Conservation (phyloP, 1,140 invertebrate genomes). For the Diachasma alloeum region DNA sequence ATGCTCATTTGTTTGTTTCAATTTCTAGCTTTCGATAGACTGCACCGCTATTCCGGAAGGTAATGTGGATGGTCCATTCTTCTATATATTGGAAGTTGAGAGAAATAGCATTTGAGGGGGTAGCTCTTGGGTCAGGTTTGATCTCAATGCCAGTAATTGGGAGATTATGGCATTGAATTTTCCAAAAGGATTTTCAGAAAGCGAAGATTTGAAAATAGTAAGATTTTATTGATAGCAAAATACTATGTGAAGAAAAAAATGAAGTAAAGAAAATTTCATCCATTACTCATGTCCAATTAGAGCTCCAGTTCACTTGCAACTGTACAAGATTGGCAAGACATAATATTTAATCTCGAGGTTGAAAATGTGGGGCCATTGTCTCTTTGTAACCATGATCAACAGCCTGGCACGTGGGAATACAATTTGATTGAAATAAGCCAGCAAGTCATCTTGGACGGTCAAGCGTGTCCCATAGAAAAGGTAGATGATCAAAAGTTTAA, state of each 20-base stretch:
- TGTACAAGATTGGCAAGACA: neutral
- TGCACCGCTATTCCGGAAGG: neutral
- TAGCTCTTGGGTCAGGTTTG: neutral
- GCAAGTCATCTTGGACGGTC: neutral
- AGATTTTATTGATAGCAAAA: neutral
- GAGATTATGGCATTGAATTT: neutral
- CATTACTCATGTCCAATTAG: neutral
- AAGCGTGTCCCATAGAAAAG: neutral
- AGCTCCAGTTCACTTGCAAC: neutral
- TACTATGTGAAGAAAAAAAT: neutral
- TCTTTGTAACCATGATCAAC: neutral
- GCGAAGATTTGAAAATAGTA: neutral
- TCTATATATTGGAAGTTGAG: neutral
- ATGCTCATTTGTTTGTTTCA: too few relatives aligned
- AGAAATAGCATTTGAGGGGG: neutral
- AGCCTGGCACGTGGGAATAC: neutral
- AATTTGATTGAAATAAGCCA: neutral
- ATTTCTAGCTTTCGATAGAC: neutral
- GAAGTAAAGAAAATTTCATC: neutral
- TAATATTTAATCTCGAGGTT: neutral
- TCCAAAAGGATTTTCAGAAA: neutral
- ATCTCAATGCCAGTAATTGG: neutral
- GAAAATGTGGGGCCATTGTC: neutral
- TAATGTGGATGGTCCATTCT: neutral
- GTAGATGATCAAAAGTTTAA: neutral